Conservation (phyloP, 53 echinoderm and acorn worm genomes). For the Temnopleurus reevesii region DNA sequence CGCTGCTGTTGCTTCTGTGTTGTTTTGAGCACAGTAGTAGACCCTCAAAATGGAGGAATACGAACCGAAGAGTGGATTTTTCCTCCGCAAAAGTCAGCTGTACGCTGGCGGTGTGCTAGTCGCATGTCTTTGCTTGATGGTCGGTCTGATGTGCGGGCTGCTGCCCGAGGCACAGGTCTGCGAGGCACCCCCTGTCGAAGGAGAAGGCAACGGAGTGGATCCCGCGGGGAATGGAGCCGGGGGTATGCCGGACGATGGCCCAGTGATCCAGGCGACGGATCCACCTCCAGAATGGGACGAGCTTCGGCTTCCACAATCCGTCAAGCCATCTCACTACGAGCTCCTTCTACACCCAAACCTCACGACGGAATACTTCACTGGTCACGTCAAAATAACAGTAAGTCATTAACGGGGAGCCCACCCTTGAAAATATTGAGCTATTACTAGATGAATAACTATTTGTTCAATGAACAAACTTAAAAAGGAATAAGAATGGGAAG, state of each 20-base stretch:
- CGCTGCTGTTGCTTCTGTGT: neutral
- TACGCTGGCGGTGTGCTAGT: conserved; percentile 66
- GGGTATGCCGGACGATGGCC: neutral
- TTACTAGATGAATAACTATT: too few relatives aligned
- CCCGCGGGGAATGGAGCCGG: neutral
- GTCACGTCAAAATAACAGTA: conserved; percentile 71
- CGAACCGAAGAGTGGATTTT: conserved; percentile 1
- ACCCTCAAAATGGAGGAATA: neutral
- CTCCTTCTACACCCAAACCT: conserved; percentile 84
- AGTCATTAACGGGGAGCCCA: neutral
- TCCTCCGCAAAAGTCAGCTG: conserved; percentile 65
- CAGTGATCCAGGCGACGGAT: neutral
- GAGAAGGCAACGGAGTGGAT: neutral
- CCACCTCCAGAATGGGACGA: conserved; percentile 56
- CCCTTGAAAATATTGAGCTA: too few relatives aligned
- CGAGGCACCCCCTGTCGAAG: neutral
- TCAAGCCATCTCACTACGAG: conserved; percentile 73
- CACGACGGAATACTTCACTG: conserved; percentile 69
- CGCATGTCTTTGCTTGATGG: conserved; percentile 50
- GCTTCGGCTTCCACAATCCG: conserved; percentile 72
- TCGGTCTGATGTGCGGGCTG: conserved; percentile 78
- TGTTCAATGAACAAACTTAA: too few relatives aligned
- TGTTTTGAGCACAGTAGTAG: neutral
- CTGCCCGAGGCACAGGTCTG: conserved; percentile 51
- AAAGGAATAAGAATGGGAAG: too few relatives aligned